Evolutionary conservation across 2,888 invertebrate species (phyloP).

Genomic region (Nipponacmea schrenckii): DNA sequence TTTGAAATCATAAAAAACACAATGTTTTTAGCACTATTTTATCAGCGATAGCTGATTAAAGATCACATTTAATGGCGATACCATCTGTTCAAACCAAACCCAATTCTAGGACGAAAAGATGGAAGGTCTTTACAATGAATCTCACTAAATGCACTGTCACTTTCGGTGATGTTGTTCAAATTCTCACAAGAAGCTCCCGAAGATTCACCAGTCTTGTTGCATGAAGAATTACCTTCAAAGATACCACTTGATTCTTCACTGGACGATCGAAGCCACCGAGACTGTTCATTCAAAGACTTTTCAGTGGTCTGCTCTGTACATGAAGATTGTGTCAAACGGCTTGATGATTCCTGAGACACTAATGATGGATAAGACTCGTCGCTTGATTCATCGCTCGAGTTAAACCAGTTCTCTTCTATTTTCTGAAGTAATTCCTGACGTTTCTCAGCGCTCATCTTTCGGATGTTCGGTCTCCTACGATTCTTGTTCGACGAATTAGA

Average conservation of each 20-base stretch:
- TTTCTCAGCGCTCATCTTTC: background rate
- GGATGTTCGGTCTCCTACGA: background rate
- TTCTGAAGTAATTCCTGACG: background rate
- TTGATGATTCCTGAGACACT: no score
- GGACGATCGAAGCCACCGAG: background rate
- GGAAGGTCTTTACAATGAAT: background rate
- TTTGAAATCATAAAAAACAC: no score
- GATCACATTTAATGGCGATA: background rate
- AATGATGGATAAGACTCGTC: background rate
- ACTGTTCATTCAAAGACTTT: no score
- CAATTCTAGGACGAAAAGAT: background rate
- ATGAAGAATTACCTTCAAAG: background rate
- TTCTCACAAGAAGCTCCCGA: no score
- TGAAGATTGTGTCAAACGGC: no score
- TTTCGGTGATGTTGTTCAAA: no score
- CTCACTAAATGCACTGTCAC: no score
- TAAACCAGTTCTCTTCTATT: background rate
- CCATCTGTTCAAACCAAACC: constrained; percentile 2
- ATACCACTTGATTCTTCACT: constrained; percentile 2
- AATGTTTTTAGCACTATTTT: no score
- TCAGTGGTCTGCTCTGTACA: no score
- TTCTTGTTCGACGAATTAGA: background rate
- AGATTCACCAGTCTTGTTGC: no score
- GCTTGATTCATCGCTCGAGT: background rate
- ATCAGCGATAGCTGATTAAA: no score